Evolutionary conservation across 2,888 invertebrate genomes (phyloP).

Genomic region (Cotesia congregata): DNA sequence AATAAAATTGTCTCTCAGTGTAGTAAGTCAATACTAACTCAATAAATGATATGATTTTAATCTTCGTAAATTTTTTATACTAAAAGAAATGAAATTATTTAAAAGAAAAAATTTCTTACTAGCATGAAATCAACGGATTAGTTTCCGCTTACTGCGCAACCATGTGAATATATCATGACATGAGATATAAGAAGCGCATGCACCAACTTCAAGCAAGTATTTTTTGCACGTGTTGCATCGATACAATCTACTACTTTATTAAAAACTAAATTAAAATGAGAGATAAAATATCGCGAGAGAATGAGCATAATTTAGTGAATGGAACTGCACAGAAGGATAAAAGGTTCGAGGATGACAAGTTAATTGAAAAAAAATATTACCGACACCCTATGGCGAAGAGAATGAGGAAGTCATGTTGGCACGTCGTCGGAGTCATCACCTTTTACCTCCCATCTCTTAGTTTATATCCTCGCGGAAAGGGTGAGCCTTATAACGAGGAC

Average conservation of each 20-base stretch:
- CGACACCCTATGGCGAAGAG: conserved; percentile 25
- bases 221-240: not conserved
- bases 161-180: no score
- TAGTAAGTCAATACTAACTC: no score
- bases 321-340: not conserved
- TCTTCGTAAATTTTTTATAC: no score
- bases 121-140: no score
- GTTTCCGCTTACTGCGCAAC: no score
- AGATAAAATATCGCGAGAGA: not conserved
- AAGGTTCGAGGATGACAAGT: not conserved
- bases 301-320: not conserved
- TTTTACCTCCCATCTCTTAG: conserved; percentile 7
- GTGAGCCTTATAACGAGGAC: conserved; percentile 18
- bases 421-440: conserved; percentile 25
- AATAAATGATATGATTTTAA: no score
- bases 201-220: no score
- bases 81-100: no score
- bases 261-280: not conserved
- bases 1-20: no score
- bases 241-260: not conserved
- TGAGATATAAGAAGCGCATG: no score
- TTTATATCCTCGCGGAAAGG: conserved; percentile 10
- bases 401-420: conserved; percentile 32
- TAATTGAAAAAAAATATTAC: not conserved
- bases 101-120: no score